Evolutionary conservation across 2,113 vertebrate genomes (phyloP), one percentile per base, ranked within the genome.

Genomic region (Kobus ellipsiprymnus): DNA sequence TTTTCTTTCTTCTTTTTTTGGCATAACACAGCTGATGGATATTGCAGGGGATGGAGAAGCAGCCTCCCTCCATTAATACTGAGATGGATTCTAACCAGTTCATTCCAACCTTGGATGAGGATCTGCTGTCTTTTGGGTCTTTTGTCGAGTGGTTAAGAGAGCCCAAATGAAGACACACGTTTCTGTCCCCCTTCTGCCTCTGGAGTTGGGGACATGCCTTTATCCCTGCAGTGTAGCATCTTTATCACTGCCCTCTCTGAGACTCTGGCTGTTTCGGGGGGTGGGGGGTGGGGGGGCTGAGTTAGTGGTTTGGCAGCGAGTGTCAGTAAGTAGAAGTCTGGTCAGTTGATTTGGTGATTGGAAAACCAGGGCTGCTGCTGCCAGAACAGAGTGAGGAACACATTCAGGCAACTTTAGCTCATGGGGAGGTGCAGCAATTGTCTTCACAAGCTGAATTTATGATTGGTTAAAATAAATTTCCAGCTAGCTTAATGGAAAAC

Each of bases 301-400:
- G 67, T 94, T 87, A 74, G 97, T 89, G 97, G 96, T 95, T 91
- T 98, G 97, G 97, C 98, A 95, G 78, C 4, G 0, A 46, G 60
- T 9, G 2, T 77, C 44, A 2, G 5, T 52, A 82, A 93, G 88
- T 30, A 88, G 81, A 86, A 54, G 91, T 92, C 93, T 97, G 85
- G 90, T 95, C 87, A 67, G 59, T 94, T 90, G 83, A 82, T 94
- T 92, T 94, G 74, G 84, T 94, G 96, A 97, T 96, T 93, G 89
- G 85, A 98, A 98, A 98, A 91, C 85, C 44, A 89, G 78, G 25
- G 4, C 44, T 57, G 33, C 60, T 59, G 54, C 87, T 55, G 44
- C 86, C 88, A 89, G 94, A 55, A 80, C 15, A n/a, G 50, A 97
- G 77, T 2, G 57, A 89, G 44, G 85, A 78, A 48, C 33, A 33